phyloP scores from a whole-genome alignment of 2,113 vertebrate species.

The Antechinus stuartii region DNA sequence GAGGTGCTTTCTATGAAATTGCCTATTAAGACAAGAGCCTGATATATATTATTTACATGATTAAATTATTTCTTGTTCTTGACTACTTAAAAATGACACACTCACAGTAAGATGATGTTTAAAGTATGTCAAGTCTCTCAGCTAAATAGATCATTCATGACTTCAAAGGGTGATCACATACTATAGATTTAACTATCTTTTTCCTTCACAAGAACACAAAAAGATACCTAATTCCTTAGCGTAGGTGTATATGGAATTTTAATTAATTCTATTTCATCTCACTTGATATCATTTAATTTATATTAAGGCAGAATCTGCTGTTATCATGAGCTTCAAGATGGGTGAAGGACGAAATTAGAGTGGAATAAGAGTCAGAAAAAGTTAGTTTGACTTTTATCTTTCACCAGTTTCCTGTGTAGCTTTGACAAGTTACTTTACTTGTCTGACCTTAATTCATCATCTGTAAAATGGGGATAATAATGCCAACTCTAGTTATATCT shows the following conservation, averaged over 20 bases:
- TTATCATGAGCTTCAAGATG: slow-evolving; percentile 40
- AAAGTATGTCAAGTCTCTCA: slow-evolving; percentile 39
- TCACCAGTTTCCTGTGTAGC: neutral
- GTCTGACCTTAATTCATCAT: neutral
- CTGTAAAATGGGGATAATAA: neutral
- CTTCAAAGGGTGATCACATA: slow-evolving; percentile 46
- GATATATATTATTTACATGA: slow-evolving; percentile 52
- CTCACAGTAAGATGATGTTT: slow-evolving; percentile 46
- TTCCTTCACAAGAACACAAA: slow-evolving; percentile 14
- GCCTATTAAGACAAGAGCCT: slow-evolving; percentile 53
- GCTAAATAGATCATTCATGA: slow-evolving; percentile 56
- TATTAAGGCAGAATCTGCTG: neutral
- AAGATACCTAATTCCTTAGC: slow-evolving; percentile 20
- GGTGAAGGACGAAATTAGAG: neutral
- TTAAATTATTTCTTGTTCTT: slow-evolving; percentile 59
- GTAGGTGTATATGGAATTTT: neutral
- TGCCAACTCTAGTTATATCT: neutral
- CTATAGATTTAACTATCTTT: slow-evolving; percentile 46
- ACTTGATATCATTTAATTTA: slow-evolving; percentile 50
- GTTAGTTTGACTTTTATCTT: neutral
- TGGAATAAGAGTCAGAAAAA: neutral
- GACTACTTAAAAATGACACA: slow-evolving; percentile 66
- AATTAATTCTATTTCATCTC: slow-evolving; percentile 55
- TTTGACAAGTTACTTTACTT: neutral
- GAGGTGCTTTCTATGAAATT: slow-evolving; percentile 54